Conservation (phyloP, 2,888 invertebrate genomes). For the Melanophora roralis region DNA sequence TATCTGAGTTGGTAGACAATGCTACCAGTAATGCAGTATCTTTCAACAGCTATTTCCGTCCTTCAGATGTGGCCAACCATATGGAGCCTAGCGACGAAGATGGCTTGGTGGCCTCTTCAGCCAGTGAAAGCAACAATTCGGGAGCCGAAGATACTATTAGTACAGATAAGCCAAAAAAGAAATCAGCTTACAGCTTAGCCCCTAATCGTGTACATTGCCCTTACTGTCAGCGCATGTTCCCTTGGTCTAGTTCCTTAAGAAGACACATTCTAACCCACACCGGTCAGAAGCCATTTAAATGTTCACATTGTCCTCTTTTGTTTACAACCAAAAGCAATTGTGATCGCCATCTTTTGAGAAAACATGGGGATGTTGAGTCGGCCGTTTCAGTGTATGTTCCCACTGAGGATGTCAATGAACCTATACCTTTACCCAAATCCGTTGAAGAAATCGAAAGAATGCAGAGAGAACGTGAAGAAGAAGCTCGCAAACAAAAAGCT, state of each 20-base stretch:
- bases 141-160: slow-evolving; percentile 84
- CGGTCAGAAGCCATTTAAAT: slow-evolving; percentile 97
- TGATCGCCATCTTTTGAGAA: slow-evolving; percentile 93
- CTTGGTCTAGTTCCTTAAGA: slow-evolving; percentile 97
- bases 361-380: slow-evolving; percentile 83
- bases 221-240: slow-evolving; percentile 95
- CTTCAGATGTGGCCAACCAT: slow-evolving; percentile 75
- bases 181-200: slow-evolving; percentile 96
- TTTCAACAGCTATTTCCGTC: slow-evolving; percentile 82
- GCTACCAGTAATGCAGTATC: slow-evolving; percentile 80
- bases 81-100: slow-evolving; percentile 82
- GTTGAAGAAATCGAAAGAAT: slow-evolving; percentile 75
- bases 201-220: slow-evolving; percentile 96
- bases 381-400: slow-evolving; percentile 78
- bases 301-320: slow-evolving; percentile 92
- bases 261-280: slow-evolving; percentile 95
- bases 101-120: slow-evolving; percentile 87
- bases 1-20: slow-evolving; percentile 86
- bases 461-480: slow-evolving; percentile 69
- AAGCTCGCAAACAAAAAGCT: slow-evolving; percentile 69
- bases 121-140: slow-evolving; percentile 89
- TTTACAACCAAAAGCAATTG: slow-evolving; percentile 99
- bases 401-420: slow-evolving; percentile 77
- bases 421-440: slow-evolving; percentile 75
- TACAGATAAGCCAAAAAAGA: slow-evolving; percentile 82